phyloP scores from a whole-genome alignment of 2,113 vertebrate species.

The Neogobius melanostomus region DNA sequence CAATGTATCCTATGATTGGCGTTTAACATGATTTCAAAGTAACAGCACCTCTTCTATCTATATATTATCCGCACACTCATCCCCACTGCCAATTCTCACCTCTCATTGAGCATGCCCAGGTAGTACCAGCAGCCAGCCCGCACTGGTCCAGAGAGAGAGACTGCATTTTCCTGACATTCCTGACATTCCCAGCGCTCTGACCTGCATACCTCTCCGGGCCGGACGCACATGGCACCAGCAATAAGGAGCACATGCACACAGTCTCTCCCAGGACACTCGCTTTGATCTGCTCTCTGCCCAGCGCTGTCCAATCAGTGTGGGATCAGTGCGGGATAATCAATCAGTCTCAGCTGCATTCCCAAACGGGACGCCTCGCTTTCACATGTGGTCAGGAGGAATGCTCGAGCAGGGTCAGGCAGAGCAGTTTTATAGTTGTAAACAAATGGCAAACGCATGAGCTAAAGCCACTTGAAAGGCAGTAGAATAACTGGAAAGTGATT shows the following conservation, averaged over 20 bases:
- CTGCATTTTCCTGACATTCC: constrained; percentile 75
- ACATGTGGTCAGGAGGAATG: constrained; percentile 43
- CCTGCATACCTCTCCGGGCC: constrained; percentile 70
- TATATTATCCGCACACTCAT: neutral
- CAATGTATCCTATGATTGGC: too few relatives aligned
- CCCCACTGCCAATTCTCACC: neutral
- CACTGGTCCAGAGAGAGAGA: constrained; percentile 50
- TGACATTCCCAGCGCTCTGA: constrained; percentile 70
- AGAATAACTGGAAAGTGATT: too few relatives aligned
- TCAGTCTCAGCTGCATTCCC: constrained; percentile 22
- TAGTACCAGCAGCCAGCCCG: constrained; percentile 35
- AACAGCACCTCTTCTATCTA: neutral
- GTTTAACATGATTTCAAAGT: too few relatives aligned
- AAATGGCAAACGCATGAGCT: neutral
- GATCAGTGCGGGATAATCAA: constrained; percentile 41
- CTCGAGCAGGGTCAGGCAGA: constrained; percentile 11
- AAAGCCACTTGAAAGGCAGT: neutral
- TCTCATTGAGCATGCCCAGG: constrained; percentile 49
- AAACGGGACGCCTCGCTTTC: constrained; percentile 10
- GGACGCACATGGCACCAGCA: constrained; percentile 56
- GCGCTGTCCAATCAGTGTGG: constrained; percentile 28
- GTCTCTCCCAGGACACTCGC: constrained; percentile 23
- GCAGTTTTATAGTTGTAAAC: constrained; percentile 12
- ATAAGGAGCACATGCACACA: constrained; percentile 16
- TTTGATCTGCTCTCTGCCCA: neutral